Evolutionary conservation across 1,140 invertebrate species (phyloP), one percentile per base, ranked within the genome.

Genomic region (Solen grandis): DNA sequence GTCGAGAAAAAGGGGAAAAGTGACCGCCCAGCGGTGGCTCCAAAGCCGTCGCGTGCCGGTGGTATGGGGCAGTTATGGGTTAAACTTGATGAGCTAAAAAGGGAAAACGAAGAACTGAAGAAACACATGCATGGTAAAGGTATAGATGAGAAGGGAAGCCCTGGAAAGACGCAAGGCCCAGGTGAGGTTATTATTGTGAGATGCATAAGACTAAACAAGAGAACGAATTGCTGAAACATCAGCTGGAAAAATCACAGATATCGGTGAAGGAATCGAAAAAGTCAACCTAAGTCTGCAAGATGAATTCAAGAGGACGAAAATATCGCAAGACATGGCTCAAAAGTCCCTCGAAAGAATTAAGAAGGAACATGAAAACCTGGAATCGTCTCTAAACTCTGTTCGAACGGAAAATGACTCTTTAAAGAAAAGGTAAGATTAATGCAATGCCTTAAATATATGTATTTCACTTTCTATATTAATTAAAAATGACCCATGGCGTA

Each of bases 1-100:
- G 80, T 84, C n/a, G 88, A 88, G 33, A 82, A 82, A 54, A 50
- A 65, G n/a, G 22, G 22, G 14, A 80, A 72, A 63, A 38, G 3
- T 19, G 77, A 73, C 22, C 77, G 68, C 19, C 77, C 68, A 25
- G 19, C 68, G 19, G 46, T 72, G 19, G 65, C 68, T 27, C 65
- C 85, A 27, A 82, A 83, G 59, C 78, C 80, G n/a, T 22, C 76
- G 19, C 68, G 59, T 31, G 52, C 22, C 16, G 82, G 29, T 0
- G 83, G 88, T 10, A 90, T 90, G 89, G 89, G 89, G 0, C 89
- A 90, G 55, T 76, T 90, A 22, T 90, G 89, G 89, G 86, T 90
- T 8, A 90, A 90, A 72, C 80, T 90, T 62, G 89, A 90, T 69
- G 89, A 90, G 55, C 68, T 90, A 29, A 90, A 90, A 69, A 70